phyloP scores from a whole-genome alignment of 2,113 vertebrate species.

The Oostethus manadensis region DNA sequence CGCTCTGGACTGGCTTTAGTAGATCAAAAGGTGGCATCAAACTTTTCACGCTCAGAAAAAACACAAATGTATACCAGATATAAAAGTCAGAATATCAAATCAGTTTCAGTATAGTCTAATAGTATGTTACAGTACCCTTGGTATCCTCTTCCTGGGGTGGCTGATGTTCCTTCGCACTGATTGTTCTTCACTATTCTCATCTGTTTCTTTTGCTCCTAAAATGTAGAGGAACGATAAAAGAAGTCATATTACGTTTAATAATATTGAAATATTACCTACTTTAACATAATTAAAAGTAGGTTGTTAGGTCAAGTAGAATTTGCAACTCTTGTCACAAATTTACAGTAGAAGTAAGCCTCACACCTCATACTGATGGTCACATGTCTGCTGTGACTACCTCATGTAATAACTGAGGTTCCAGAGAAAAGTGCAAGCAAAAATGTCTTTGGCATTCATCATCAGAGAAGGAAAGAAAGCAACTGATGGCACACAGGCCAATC shows the following conservation, averaged over 20 bases:
- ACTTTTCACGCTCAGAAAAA: neutral
- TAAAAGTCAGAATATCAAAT: neutral
- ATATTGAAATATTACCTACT: neutral
- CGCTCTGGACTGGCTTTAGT: neutral
- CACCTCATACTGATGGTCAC: too few species aligned
- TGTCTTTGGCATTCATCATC: neutral
- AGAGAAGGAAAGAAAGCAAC: neutral
- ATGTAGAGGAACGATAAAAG: conserved; percentile 9
- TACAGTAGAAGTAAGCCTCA: too few species aligned
- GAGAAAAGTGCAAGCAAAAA: neutral
- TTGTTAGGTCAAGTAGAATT: too few species aligned
- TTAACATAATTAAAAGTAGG: neutral
- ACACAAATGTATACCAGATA: neutral
- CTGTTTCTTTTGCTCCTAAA: conserved; percentile 68
- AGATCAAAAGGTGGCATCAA: neutral
- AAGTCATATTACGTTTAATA: neutral
- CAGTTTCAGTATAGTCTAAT: too few species aligned
- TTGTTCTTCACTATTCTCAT: conserved; percentile 70
- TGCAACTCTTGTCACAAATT: too few species aligned
- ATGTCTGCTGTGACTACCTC: too few species aligned
- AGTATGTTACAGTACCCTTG: conserved; percentile 73
- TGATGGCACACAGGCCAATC: neutral
- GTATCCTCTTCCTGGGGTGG: conserved; percentile 83
- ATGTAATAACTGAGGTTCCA: neutral
- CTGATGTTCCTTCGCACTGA: conserved; percentile 65